phyloP scores from a whole-genome alignment of 2,888 invertebrate genomes.

The Oegoconia quadripuncta region DNA sequence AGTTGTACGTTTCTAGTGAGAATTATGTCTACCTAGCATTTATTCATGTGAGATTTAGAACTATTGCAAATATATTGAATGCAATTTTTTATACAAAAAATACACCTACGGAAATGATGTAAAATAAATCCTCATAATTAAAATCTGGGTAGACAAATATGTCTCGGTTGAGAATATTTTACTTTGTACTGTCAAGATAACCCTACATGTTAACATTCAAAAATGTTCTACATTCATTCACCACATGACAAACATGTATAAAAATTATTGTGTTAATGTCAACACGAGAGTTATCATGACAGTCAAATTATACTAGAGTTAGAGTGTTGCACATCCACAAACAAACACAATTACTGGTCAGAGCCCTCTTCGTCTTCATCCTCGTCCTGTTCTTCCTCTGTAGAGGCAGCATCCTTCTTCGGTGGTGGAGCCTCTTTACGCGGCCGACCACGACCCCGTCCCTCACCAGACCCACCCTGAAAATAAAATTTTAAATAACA shows the following conservation, averaged over 20 bases:
- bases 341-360: constrained; percentile 66
- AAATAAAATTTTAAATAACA: constrained; percentile 14
- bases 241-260: constrained; percentile 5
- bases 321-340: constrained; percentile 50
- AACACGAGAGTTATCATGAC: constrained; percentile 57
- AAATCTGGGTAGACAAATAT: constrained; percentile 53
- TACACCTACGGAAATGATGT: no score
- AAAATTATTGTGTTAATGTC: constrained; percentile 5
- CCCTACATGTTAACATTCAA: constrained; percentile 37
- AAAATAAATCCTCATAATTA: constrained; percentile 67
- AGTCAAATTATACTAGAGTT: constrained; percentile 70
- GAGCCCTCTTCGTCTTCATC: constrained; percentile 75
- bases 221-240: constrained; percentile 11
- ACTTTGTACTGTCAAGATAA: constrained; percentile 64
- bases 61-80: no score
- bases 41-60: constrained; percentile 54
- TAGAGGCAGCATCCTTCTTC: constrained; percentile 69
- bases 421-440: constrained; percentile 72
- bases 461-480: constrained; percentile 62
- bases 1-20: constrained; percentile 75
- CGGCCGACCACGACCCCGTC: constrained; percentile 67
- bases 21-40: constrained; percentile 62
- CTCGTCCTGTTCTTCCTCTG: constrained; percentile 73
- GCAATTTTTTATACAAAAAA: no score
- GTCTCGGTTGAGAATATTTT: constrained; percentile 49